Evolutionary conservation across 2,888 invertebrate species (phyloP), one percentile per base, ranked within the genome.

Genomic region (Eutolmus rufibarbis): DNA sequence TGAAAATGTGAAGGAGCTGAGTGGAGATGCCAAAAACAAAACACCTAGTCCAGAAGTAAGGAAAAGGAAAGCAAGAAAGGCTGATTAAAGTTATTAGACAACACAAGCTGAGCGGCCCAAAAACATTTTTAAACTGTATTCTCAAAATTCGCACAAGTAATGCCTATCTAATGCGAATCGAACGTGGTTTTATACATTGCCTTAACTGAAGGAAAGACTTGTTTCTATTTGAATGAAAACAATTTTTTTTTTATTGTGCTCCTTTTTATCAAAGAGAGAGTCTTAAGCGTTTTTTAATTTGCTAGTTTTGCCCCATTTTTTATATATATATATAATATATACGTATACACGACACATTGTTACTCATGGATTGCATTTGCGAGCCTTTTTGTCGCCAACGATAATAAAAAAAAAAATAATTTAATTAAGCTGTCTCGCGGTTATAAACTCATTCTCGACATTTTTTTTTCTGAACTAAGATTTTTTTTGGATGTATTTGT

Each of bases 31-130:
- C 40, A 86, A 79, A 34, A 85, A 88, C 40, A 91, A 91, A 77
- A 91, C 93, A 31, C 91, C 91, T 90, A 94, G 95, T 91, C 93
- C 94, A 7, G 93, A 93, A 90, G 94, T 95, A 88, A 95, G 96
- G 92, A 96, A 96, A 92, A 95, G 96, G 88, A 95, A 96, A 92
- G 94, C 96, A 82, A 94, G 96, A 90, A 96, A 96, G 93, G 96
- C 95, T 81, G 95, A 96, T 92, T 96, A 94, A 86, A 86, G 9
- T 88, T 40, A 43, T 8, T 46, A 16, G 16, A 46, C 0, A 46
- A 4, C 7, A 57, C 28, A 28, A 23, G 28, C 28, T 19, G 19
- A 66, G 66, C 66, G 66, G 66, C 51, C 57, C 77, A 74, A 86
- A 87, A 74, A 57, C 57, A 23, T 85, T 85, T 74, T 74, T 74